Base-by-base conservation (phyloP, 2,797 vertebrate species). In the Amblyraja radiata region DNA sequence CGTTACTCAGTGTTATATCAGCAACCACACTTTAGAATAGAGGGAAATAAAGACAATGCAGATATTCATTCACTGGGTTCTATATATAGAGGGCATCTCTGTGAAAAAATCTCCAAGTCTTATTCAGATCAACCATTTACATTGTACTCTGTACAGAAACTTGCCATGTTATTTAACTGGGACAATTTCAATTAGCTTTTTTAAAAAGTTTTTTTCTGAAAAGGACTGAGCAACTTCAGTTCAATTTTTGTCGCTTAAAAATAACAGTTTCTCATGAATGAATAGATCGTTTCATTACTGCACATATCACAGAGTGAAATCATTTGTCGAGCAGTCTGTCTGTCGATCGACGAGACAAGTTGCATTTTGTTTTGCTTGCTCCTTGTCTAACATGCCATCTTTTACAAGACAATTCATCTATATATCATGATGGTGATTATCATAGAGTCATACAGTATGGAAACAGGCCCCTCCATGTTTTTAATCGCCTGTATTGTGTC, bases 51-150 rank as follows among this genome's bases (percentile, higher is more conserved):
- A 61, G 61, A 63, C 83, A 86, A n/a, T 28, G n/a, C 16, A 65
- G 61, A 6, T 28, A 86, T n/a, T 86, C 83, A 65, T 86, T 86
- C 83, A 86, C 28, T 63, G n/a, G 16, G 63, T 86, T 86, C 58
- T 25, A 32, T 63, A 16, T 10, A 61, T 61, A 84, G 54, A 28
- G 21, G 25, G 54, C 81, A n/a, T 14, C 23, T 54, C 11, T 18
- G 6, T 63, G 83, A 61, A 63, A 65, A 65, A 86, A 86, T 63
- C 13, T 86, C n/a, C 1, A 63, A 4, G 6, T 68, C 68, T 68
- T 88, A 36, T 36, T 68, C 21, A 36, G 28, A 36, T 88, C 16
- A 88, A 68, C 7, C 84, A 88, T 68, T 88, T 88, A 10, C 14
- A 63, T 86, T 65, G 7, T 86, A 86, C 63, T 88, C 84, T 23